These are phyloP conservation scores for Manis pentadactyla DNA, from an alignment of 2,797 vertebrate genomes.

Conservation along the genomic window DNA sequence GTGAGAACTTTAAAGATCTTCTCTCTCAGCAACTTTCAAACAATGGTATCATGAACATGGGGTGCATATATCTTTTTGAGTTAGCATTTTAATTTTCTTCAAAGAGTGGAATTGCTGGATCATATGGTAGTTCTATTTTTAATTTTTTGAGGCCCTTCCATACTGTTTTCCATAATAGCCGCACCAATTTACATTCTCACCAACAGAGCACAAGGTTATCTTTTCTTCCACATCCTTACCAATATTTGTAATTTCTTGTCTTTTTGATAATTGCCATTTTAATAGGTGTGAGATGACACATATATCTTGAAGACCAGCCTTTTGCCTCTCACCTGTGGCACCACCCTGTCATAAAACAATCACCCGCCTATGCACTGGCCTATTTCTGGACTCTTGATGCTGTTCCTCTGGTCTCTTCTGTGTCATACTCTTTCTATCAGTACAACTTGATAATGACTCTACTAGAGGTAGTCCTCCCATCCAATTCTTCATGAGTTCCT, in stretches of 20 bases:
- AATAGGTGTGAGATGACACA: not conserved
- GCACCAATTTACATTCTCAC: not conserved
- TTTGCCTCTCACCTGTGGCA: not conserved
- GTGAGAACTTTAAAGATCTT: not conserved
- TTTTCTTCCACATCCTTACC: not conserved
- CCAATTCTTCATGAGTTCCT: not conserved
- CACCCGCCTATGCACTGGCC: accelerated
- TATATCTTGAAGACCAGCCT: not conserved
- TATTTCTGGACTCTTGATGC: not conserved
- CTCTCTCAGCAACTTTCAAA: not conserved
- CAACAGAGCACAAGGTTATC: not conserved
- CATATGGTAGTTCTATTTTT: not conserved
- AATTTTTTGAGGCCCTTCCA: not conserved
- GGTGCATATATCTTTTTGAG: not conserved
- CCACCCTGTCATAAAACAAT: not conserved
- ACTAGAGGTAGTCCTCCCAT: not conserved
- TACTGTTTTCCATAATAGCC: not conserved
- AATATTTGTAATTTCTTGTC: not conserved
- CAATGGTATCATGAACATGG: not conserved
- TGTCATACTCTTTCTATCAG: not conserved
- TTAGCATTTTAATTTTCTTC: not conserved
- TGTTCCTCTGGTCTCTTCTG: not conserved
- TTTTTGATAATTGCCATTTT: not conserved
- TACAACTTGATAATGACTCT: not conserved
- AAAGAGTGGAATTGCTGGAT: not conserved